Conservation (phyloP, 2,888 invertebrate species). For the Galerucella pusilla region DNA sequence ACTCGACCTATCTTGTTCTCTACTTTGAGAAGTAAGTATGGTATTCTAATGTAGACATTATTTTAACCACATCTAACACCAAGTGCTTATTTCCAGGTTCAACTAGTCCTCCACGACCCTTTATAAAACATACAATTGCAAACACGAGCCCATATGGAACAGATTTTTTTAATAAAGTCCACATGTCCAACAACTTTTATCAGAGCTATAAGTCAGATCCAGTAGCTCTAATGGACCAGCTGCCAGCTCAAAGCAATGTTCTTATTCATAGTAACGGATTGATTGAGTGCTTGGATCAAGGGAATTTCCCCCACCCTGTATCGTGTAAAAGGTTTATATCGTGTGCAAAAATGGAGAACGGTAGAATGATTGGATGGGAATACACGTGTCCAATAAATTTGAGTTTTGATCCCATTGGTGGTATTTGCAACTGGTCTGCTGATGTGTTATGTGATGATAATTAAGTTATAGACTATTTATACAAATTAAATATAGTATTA, state of each 20-base stretch:
- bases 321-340: constrained; percentile 93
- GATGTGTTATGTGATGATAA: constrained; percentile 74
- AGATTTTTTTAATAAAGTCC: neutral
- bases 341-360: constrained; percentile 85
- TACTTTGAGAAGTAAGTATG: constrained; percentile 1
- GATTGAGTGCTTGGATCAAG: constrained; percentile 88
- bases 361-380: constrained; percentile 84
- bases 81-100: neutral
- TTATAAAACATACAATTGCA: constrained; percentile 4
- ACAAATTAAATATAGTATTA: constrained; percentile 17
- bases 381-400: constrained; percentile 89
- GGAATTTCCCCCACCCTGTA: constrained; percentile 90
- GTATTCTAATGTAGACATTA: no score
- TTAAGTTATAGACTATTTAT: constrained; percentile 4
- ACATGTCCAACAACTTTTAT: neutral
- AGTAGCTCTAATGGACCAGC: neutral
- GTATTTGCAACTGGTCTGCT: constrained; percentile 91
- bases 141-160: constrained; percentile 7
- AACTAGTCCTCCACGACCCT: neutral
- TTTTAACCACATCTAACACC: neutral
- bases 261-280: constrained; percentile 75
- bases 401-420: constrained; percentile 89
- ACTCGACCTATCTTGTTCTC: neutral
- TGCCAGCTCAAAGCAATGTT: constrained; percentile 71
- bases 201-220: constrained; percentile 5